Evolutionary conservation across 2,113 vertebrate genomes (phyloP).

Genomic region (Muscicapa adusta): DNA sequence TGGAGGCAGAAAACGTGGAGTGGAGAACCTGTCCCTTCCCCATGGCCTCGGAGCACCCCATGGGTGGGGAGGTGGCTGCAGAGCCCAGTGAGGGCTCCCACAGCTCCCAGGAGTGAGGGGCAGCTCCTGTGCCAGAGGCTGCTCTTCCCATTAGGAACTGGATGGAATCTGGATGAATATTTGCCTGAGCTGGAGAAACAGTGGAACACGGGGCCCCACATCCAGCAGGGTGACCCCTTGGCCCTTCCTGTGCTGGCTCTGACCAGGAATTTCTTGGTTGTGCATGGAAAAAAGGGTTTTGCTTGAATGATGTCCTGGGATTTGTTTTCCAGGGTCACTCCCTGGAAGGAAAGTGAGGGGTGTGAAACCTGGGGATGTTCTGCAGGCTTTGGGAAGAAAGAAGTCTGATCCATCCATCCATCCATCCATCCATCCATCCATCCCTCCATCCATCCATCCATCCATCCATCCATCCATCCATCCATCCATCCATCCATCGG

Average conservation of each 20-base stretch:
- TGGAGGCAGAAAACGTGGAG: not conserved
- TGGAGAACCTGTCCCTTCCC: fast-evolving
- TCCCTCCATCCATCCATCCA: not conserved
- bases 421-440: not conserved
- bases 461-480: not conserved
- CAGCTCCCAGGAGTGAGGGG: fast-evolving
- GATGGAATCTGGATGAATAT: not conserved
- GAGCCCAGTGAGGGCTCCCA: not conserved
- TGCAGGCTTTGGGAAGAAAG: not conserved
- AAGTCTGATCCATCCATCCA: not conserved
- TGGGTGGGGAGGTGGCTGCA: fast-evolving
- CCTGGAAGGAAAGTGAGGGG: not conserved
- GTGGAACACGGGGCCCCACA: fast-evolving
- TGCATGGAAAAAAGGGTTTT: not conserved
- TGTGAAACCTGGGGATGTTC: not conserved
- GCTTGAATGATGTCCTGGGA: not conserved
- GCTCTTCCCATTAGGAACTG: not conserved
- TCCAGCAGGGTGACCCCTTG: not conserved
- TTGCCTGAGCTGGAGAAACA: not conserved
- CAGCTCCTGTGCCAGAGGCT: not conserved
- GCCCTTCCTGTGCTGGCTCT: fast-evolving
- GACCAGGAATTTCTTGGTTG: not conserved
- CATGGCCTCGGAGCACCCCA: fast-evolving
- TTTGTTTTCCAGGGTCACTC: not conserved
- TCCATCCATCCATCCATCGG: not conserved